Percentiles rank a stretch among this genome's conserved stretches.
phyloP scores from a whole-genome alignment of 2,888 invertebrate species.

The Lasioglossum zephyrum region DNA sequence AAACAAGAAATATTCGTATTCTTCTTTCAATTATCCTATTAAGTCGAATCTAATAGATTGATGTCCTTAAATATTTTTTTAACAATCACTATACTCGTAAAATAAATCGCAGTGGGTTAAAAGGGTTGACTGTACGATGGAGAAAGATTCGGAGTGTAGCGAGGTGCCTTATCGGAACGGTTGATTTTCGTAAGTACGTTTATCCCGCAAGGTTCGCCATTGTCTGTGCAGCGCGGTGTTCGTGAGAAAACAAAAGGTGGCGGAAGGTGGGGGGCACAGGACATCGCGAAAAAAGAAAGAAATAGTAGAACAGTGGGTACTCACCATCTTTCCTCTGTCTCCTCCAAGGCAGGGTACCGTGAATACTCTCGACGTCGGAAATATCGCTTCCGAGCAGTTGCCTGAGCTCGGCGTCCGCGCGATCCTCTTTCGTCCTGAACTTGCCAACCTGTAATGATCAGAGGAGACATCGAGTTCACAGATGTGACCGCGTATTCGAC shows the following conservation, averaged over 20 bases:
- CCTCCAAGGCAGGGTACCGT: constrained; percentile 88
- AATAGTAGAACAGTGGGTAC: constrained; percentile 18
- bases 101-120: neutral
- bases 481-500: neutral
- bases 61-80: no score
- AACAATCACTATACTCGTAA: neutral
- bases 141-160: neutral
- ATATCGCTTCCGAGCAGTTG: constrained; percentile 89
- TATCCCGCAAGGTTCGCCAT: neutral
- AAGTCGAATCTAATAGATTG: no score
- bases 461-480: constrained; percentile 26
- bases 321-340: constrained; percentile 86
- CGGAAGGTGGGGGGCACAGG: constrained; percentile 6
- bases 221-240: neutral
- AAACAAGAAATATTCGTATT: no score
- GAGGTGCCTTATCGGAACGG: neutral
- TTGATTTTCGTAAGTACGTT: neutral
- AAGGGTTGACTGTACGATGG: neutral
- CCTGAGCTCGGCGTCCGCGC: constrained; percentile 91
- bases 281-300: neutral
- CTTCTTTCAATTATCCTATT: no score
- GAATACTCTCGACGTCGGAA: constrained; percentile 87
- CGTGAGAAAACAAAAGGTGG: neutral
- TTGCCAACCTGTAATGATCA: constrained; percentile 88
- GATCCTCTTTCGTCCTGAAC: constrained; percentile 91